phyloP scores from a whole-genome alignment of 2,888 invertebrate genomes.

The Nasonovia ribisnigri region DNA sequence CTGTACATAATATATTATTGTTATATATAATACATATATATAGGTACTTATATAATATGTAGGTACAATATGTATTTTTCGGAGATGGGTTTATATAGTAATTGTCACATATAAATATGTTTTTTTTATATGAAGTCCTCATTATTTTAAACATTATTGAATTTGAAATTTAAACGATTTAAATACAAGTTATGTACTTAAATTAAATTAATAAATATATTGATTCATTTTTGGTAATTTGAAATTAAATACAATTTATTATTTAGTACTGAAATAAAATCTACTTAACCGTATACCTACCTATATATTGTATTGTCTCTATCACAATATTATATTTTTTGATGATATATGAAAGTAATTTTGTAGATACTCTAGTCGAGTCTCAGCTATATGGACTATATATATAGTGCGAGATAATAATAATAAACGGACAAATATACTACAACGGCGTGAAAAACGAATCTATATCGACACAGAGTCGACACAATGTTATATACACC shows the following conservation, averaged over 20 bases:
- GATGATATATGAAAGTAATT: not conserved
- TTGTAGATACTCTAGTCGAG: not conserved
- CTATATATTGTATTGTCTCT: not conserved
- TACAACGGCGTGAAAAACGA: not conserved
- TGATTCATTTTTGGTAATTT: not conserved
- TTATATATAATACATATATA: not conserved
- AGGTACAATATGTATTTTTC: not conserved
- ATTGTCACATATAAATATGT: not conserved
- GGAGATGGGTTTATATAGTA: not conserved
- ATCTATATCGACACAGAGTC: constrained; percentile 20
- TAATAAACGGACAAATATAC: not conserved
- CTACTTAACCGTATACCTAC: not conserved
- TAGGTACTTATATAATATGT: too few species aligned
- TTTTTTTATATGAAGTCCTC: too few species aligned
- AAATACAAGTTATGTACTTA: not conserved
- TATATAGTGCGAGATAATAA: not conserved
- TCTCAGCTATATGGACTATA: not conserved
- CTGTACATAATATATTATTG: too few species aligned
- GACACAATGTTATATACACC: not conserved
- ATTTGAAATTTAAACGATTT: not conserved
- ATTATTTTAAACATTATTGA: not conserved
- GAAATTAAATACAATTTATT: not conserved
- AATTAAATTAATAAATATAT: not conserved
- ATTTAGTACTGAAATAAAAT: not conserved
- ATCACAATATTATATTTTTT: not conserved